These are phyloP conservation scores for Thymelicus lineola DNA, from an alignment of 2,888 invertebrate species.

Conservation along the genomic window DNA sequence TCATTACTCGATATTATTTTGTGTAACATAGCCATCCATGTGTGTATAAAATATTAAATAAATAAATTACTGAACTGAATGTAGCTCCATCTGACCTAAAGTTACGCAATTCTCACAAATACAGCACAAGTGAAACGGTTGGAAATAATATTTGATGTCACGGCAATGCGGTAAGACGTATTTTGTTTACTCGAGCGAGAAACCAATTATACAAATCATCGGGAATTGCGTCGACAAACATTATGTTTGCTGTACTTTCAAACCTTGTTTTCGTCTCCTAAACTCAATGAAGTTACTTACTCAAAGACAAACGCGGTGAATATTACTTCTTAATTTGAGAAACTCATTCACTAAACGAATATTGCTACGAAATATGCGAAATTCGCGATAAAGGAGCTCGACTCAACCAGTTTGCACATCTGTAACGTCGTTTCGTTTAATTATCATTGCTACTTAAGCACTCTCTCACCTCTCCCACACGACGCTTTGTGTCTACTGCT, in stretches of 20 bases:
- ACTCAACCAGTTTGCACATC: constrained; percentile 76
- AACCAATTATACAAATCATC: constrained; percentile 32
- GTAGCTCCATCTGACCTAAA: constrained; percentile 13
- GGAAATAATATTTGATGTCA: constrained; percentile 20
- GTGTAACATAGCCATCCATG: too few relatives aligned
- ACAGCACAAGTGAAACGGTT: constrained; percentile 15
- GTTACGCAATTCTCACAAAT: constrained; percentile 23
- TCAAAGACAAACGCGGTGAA: constrained; percentile 46
- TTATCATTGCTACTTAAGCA: constrained; percentile 74
- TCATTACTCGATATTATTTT: too few relatives aligned
- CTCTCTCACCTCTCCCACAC: constrained; percentile 45
- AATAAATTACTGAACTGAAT: constrained; percentile 18
- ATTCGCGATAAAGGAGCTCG: constrained; percentile 74
- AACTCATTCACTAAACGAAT: constrained; percentile 66
- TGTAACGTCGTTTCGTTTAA: constrained; percentile 74
- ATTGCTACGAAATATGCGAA: constrained; percentile 75
- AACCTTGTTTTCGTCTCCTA: background rate
- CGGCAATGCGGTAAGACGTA: constrained; percentile 27
- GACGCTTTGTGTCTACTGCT: constrained; percentile 22
- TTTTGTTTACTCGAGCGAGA: constrained; percentile 27
- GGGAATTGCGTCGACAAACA: constrained; percentile 17
- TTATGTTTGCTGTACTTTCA: constrained; percentile 19
- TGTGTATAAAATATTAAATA: background rate
- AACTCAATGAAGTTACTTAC: constrained; percentile 43
- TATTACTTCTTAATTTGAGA: constrained; percentile 72